A percentile compares a stretch with the other conserved stretches of the same genome.
phyloP scores from a whole-genome alignment of 2,113 vertebrate species.

The Pollimyrus isidori region DNA sequence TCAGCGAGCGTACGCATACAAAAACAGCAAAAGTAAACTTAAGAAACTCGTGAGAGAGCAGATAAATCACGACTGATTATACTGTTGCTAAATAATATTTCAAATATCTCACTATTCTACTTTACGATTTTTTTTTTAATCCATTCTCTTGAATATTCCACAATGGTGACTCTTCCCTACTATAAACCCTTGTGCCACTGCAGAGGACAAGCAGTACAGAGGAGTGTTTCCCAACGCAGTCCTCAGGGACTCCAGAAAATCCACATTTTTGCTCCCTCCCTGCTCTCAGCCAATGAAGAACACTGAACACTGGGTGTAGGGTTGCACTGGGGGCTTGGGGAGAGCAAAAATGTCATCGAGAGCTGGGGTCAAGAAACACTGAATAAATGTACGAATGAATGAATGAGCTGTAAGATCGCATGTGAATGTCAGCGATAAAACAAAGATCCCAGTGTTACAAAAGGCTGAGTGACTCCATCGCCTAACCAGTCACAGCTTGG shows the following conservation, averaged over 20 bases:
- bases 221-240: not conserved
- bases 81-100: too few species aligned
- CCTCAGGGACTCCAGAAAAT: not conserved
- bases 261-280: not conserved
- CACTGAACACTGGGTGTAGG: not conserved
- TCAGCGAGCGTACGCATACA: too few species aligned
- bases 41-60: too few species aligned
- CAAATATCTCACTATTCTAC: not conserved
- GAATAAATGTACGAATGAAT: not conserved
- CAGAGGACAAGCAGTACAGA: not conserved
- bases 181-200: not conserved
- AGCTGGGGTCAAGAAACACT: not conserved
- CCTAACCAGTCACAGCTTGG: conserved; percentile 47
- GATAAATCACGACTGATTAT: too few species aligned
- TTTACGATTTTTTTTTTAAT: not conserved
- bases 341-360: not conserved
- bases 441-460: not conserved
- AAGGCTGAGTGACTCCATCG: not conserved
- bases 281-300: not conserved
- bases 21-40: too few species aligned
- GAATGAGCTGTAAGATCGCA: not conserved
- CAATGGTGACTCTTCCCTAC: not conserved
- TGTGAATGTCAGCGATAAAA: not conserved
- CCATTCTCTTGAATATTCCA: not conserved
- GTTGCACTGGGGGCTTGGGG: too few species aligned